A percentile compares a stretch with the other conserved stretches of the same genome.
These are phyloP conservation scores for Rhabdomys pumilio DNA, from an alignment of 2,797 vertebrate species.

Conservation along the genomic window DNA sequence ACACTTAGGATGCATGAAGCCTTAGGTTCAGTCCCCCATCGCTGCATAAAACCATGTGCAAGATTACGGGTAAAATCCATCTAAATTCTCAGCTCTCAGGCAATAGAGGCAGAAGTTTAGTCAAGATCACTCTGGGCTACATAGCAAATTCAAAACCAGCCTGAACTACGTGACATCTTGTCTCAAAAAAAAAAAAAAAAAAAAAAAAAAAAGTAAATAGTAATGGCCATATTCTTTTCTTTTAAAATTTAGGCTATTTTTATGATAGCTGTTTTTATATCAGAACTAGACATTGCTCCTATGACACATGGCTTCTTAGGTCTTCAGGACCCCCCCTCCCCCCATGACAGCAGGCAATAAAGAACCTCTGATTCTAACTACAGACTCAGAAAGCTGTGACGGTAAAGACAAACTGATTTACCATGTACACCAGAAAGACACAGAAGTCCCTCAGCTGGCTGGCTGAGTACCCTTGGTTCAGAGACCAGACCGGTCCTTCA, in stretches of 20 bases:
- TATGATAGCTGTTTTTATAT: background rate
- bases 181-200: background rate
- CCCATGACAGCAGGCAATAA: background rate
- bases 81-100: background rate
- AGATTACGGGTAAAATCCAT: background rate
- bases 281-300: background rate
- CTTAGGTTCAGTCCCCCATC: too few relatives aligned
- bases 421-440: background rate
- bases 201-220: background rate
- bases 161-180: background rate
- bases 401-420: background rate
- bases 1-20: background rate
- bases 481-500: background rate
- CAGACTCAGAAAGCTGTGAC: background rate
- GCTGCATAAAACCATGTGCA: background rate
- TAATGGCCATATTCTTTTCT: background rate
- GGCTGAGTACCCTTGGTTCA: accelerated
- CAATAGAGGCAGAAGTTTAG: background rate
- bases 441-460: background rate
- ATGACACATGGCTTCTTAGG: background rate
- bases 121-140: background rate
- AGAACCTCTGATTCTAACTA: background rate
- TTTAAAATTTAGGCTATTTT: background rate
- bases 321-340: background rate
- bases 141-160: background rate